Base-by-base conservation (phyloP, 2,797 vertebrate genomes). In the Parauchenoglanis ngamensis region DNA sequence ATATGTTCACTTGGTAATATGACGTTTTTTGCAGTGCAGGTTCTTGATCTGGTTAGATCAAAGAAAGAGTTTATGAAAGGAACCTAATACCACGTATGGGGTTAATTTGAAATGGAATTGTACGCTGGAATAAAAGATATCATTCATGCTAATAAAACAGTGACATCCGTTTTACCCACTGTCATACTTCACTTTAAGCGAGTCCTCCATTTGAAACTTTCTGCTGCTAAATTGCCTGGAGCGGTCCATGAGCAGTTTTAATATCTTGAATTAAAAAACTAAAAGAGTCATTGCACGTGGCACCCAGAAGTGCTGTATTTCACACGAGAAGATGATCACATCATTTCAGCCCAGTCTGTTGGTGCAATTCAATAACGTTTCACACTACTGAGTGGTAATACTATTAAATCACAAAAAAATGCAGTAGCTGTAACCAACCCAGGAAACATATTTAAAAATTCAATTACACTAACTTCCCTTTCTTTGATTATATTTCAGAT, bases 121-220 rank as follows among this genome's bases (percentile, higher is more conserved):
- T 25, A 61, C 6, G 4, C 77, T 11, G 56, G 78, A 86, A 73
- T 86, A 86, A 61, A 86, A 80, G 72, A 56, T 44, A 76, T 83
- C 31, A 84, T 68, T 87, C 81, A 87, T 70, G 81, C 80, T 84
- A 84, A 87, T 87, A 87, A 87, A 87, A 78, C 31, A 59, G 72
- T 67, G 80, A 87, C 59, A 87, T 73, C 72, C 72, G 25, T 84
- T 87, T 84, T 78, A 87, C 57, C 75, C 65, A 35, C 31, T 19
- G 82, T 87, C 73, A 79, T 87, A 84, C 75, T 84, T 87, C 87
- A 87, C 82, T 87, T 79, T 87, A 84, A 87, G 82, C 21, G 82
- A 79, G 75, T 84, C 82, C 61, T 79, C 82, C 75, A 57, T 84
- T 84, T 4, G 84, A 80, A 87, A 79, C 65, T 61, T 87, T 85